These are phyloP conservation scores for Phyto melanocephala DNA, from an alignment of 2,888 invertebrate genomes.

Conservation along the genomic window DNA sequence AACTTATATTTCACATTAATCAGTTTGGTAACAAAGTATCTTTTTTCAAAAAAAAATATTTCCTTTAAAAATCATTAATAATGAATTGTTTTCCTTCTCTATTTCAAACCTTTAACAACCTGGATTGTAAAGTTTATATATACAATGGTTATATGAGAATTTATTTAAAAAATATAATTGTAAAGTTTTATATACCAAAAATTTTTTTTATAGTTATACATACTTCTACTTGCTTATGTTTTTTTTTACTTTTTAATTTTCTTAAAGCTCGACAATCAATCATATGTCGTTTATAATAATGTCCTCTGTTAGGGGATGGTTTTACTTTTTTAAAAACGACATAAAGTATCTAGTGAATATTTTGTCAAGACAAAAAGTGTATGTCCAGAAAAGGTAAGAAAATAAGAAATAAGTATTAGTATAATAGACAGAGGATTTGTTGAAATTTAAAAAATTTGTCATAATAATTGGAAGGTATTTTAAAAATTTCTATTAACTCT, in stretches of 20 bases:
- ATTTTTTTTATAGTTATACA: background rate
- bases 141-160: background rate
- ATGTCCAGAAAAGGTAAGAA: slow-evolving; percentile 31
- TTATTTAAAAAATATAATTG: too few species aligned
- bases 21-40: too few species aligned
- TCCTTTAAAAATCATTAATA: too few species aligned
- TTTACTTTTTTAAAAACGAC: background rate
- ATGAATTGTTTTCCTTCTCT: too few species aligned
- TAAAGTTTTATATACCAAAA: too few species aligned
- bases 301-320: background rate
- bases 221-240: background rate
- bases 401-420: slow-evolving; percentile 17
- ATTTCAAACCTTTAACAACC: too few species aligned
- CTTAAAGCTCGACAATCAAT: slow-evolving; percentile 5
- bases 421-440: background rate
- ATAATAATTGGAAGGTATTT: too few species aligned
- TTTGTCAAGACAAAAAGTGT: slow-evolving; percentile 1
- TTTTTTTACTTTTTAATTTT: background rate
- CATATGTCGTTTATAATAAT: slow-evolving; percentile 35
- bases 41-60: too few species aligned
- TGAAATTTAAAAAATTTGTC: slow-evolving; percentile 40
- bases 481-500: too few species aligned
- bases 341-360: background rate
- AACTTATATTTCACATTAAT: too few species aligned
- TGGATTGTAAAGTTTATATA: background rate